Base-by-base conservation (phyloP, 2,888 invertebrate species). In the Xanthorhoe designata region DNA sequence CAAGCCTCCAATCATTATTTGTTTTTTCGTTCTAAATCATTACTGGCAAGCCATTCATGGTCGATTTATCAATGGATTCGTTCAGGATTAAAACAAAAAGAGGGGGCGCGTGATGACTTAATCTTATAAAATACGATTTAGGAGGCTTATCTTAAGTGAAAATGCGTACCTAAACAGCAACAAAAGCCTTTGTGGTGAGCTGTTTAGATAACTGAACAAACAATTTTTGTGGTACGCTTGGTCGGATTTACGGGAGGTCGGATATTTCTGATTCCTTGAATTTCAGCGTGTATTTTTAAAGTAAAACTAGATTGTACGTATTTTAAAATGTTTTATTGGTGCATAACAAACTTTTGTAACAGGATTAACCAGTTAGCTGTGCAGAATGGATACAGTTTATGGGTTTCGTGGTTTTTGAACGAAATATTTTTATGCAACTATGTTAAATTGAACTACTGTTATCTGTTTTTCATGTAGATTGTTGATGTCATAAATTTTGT, bases 51-150 rank as follows among this genome's bases (percentile, higher is more conserved):
- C 75, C 73, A 64, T 79, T 78, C 77, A 78, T 80, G 77, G 78
- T 73, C 77, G 76, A 82, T 82, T 82, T 84, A 85, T 84, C 82
- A 82, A 73, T 56, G 78, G 82, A 81, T 83, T 79, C 78, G 74
- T 74, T 78, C 67, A 71, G 81, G 83, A 84, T 85, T 84, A 82
- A 83, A 84, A 84, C 83, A 84, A 85, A 81, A 78, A 78, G 74
- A 69, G 73, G 13, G 60, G 78, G 75, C 70, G 75, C 71, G 79
- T 71, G 77, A 77, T 78, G 82, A 80, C 81, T 83, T 85, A 84
- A 85, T 85, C 84, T 85, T 79, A 78, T 85, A 76, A 86, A 86
- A 85, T 85, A 85, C 82, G 81, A 80, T 79, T 76, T 76, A 72
- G 65, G 73, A 71, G 76, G 80, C 80, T 86, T 86, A 86, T 85